These are phyloP conservation scores for Mythimna loreyi DNA, from an alignment of 2,888 invertebrate genomes.

Conservation along the genomic window DNA sequence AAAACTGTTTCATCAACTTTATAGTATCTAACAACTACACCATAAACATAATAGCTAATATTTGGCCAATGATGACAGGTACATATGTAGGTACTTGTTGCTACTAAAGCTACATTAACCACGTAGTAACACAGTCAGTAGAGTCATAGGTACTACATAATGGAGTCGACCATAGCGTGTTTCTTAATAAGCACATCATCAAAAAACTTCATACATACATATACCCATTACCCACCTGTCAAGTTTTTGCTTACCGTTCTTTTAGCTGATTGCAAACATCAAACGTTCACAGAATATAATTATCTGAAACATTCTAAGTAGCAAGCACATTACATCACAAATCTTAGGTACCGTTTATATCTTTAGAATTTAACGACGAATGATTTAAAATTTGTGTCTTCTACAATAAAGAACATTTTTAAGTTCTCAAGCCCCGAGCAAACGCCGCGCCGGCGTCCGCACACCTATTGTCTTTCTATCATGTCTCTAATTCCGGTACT, in stretches of 20 bases:
- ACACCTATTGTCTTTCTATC: too few species aligned
- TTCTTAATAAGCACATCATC: slow-evolving; percentile 19
- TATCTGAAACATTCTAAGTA: slow-evolving; percentile 21
- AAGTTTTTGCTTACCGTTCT: slow-evolving; percentile 31
- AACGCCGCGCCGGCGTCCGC: too few species aligned
- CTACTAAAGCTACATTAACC: slow-evolving; percentile 5
- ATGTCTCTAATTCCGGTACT: too few species aligned
- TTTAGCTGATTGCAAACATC: slow-evolving; percentile 9
- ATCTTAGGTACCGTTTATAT: not conserved
- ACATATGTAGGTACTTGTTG: not conserved
- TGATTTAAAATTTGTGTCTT: not conserved
- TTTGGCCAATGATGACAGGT: slow-evolving; percentile 2
- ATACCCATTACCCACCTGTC: slow-evolving; percentile 25
- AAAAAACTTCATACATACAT: slow-evolving; percentile 19
- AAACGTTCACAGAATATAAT: slow-evolving; percentile 26
- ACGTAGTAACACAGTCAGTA: not conserved
- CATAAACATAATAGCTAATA: slow-evolving; percentile 1
- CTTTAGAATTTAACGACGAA: too few species aligned
- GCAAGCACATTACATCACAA: slow-evolving; percentile 13
- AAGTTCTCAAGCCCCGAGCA: too few species aligned
- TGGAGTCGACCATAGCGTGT: slow-evolving; percentile 19
- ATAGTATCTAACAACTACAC: not conserved
- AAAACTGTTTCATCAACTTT: not conserved
- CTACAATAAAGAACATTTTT: too few species aligned
- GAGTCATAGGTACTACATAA: slow-evolving; percentile 6